A percentile compares a stretch with the other conserved stretches of the same genome.
Conservation (phyloP, 2,888 invertebrate genomes). For the Sipha maydis region DNA sequence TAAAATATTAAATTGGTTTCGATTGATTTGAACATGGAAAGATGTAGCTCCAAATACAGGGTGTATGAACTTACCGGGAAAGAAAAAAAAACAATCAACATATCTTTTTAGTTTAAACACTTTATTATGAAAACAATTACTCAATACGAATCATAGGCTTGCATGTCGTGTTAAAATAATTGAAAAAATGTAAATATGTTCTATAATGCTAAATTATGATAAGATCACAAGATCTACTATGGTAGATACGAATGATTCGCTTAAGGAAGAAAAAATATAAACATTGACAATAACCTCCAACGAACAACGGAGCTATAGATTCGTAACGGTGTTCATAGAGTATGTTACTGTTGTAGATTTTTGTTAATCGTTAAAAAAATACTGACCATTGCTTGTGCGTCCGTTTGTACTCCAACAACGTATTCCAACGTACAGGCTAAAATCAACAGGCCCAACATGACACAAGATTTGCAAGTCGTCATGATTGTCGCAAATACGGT, state of each 20-base stretch:
- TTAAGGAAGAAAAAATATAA: background rate
- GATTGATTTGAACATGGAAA: background rate
- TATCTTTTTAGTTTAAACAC: too few relatives aligned
- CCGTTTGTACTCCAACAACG: conserved; percentile 54
- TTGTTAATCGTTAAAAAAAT: background rate
- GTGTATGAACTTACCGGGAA: background rate
- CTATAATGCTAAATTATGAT: too few relatives aligned
- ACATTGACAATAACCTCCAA: too few relatives aligned
- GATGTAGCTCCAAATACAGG: background rate
- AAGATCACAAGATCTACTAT: too few relatives aligned
- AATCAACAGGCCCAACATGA: background rate
- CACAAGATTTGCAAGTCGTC: conserved; percentile 1
- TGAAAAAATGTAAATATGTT: too few relatives aligned
- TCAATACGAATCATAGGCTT: too few relatives aligned
- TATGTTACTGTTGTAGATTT: too few relatives aligned
- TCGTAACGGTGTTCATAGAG: too few relatives aligned
- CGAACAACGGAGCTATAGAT: too few relatives aligned
- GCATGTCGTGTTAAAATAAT: too few relatives aligned
- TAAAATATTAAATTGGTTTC: background rate
- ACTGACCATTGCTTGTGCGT: conserved; percentile 64
- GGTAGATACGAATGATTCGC: background rate
- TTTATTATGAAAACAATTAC: too few relatives aligned
- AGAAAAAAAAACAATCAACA: background rate
- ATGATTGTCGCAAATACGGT: background rate
- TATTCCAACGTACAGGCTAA: background rate